Conservation (phyloP, 2,113 vertebrate genomes). For the Psilopsiagon aurifrons region DNA sequence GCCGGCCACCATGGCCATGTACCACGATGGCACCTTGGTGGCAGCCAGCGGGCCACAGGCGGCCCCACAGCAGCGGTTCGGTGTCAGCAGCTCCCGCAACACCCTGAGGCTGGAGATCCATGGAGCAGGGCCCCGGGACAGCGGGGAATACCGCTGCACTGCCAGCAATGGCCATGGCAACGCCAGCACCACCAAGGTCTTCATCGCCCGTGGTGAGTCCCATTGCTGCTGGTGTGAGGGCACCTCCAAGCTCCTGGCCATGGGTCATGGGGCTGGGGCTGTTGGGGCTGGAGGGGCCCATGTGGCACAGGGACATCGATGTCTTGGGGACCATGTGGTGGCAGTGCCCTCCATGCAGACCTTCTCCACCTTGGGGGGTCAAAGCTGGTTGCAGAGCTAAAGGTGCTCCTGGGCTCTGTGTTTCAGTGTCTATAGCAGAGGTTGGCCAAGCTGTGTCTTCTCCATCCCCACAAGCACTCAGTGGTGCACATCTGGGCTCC, state of each 20-base stretch:
- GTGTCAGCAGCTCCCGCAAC: conserved; percentile 34
- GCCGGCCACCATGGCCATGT: conserved; percentile 47
- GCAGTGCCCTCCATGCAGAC: too few relatives aligned
- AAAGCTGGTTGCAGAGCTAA: neutral
- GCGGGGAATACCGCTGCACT: conserved; percentile 62
- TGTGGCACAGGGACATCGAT: accelerated
- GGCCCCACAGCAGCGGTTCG: neutral
- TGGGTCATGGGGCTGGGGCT: accelerated
- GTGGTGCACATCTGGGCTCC: neutral
- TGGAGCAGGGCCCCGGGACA: neutral
- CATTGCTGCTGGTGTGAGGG: accelerated
- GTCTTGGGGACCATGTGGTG: accelerated
- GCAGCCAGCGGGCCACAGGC: neutral
- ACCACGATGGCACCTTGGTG: neutral
- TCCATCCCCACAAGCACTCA: neutral
- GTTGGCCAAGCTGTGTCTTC: too few relatives aligned
- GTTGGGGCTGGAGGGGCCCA: accelerated
- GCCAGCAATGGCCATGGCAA: conserved; percentile 63
- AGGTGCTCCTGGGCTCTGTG: accelerated
- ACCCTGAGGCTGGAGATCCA: conserved; percentile 70
- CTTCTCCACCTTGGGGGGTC: accelerated
- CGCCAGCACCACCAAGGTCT: neutral
- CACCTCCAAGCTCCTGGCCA: neutral
- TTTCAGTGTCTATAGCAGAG: neutral
- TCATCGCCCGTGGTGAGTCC: conserved; percentile 54